phyloP scores from a whole-genome alignment of 2,888 invertebrate genomes.

The Rhingia rostrata region DNA sequence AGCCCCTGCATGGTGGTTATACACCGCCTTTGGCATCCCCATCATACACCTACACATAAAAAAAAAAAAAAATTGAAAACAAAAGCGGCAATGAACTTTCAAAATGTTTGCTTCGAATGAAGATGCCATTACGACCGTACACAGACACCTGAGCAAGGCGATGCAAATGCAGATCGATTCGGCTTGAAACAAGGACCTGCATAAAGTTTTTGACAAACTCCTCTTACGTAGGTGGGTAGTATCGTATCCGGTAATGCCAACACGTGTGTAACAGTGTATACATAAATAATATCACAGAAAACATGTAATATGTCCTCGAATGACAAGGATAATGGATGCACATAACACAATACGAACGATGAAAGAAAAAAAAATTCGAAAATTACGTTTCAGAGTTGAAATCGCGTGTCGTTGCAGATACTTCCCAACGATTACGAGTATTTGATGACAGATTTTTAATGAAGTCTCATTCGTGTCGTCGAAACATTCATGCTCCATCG shows the following conservation, averaged over 20 bases:
- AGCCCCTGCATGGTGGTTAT: background rate
- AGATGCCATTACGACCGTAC: slow-evolving; percentile 17
- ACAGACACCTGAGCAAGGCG: slow-evolving; percentile 43
- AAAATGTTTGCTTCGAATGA: slow-evolving; percentile 77
- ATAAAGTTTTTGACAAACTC: slow-evolving; percentile 48
- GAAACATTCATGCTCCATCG: background rate
- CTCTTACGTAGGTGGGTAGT: background rate
- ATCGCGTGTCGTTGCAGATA: background rate
- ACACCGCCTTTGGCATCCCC: slow-evolving; percentile 12
- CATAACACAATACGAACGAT: slow-evolving; percentile 15
- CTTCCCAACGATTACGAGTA: background rate
- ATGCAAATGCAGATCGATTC: slow-evolving; percentile 61
- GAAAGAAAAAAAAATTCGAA: slow-evolving; percentile 20
- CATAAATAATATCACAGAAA: background rate
- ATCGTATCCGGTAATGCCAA: background rate
- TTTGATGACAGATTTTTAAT: slow-evolving; percentile 59
- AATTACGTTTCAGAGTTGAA: background rate
- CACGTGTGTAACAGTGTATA: slow-evolving; percentile 8
- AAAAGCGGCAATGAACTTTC: slow-evolving; percentile 82
- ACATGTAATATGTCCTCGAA: slow-evolving; percentile 3
- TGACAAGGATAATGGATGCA: slow-evolving; percentile 46
- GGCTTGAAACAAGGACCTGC: slow-evolving; percentile 34
- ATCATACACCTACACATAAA: slow-evolving; percentile 20
- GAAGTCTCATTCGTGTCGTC: slow-evolving; percentile 36
- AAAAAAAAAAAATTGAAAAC: slow-evolving; percentile 50